Conservation (phyloP, 2,113 vertebrate genomes). For the Myiopsitta monachus region DNA sequence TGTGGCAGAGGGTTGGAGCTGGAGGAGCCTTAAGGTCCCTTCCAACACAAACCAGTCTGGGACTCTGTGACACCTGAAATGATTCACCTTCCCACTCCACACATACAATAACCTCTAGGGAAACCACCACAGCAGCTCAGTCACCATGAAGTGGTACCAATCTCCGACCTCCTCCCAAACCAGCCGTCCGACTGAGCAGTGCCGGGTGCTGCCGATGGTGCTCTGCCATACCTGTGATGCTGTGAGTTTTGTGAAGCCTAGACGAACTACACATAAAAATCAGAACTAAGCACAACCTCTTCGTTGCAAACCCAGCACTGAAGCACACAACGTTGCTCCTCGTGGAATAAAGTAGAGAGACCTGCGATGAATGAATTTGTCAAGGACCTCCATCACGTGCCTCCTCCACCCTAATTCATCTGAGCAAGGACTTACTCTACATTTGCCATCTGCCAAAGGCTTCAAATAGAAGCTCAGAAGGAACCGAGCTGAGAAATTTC, state of each 20-base stretch:
- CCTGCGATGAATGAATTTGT: not conserved
- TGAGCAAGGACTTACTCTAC: not conserved
- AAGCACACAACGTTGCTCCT: accelerated
- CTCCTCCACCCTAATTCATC: not conserved
- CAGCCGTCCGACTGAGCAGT: not conserved
- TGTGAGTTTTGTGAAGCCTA: accelerated
- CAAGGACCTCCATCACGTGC: not conserved
- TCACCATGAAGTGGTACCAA: accelerated
- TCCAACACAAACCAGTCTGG: not conserved
- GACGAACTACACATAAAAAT: not conserved
- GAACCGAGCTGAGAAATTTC: not conserved
- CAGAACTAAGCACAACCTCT: not conserved
- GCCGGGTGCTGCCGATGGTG: not conserved
- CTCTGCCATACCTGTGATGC: not conserved
- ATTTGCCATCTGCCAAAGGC: not conserved
- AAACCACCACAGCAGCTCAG: not conserved
- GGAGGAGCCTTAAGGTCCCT: not conserved
- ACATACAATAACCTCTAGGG: accelerated
- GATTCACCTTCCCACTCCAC: not conserved
- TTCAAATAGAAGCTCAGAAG: not conserved
- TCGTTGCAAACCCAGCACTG: not conserved
- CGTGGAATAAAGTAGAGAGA: not conserved
- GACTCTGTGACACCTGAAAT: not conserved
- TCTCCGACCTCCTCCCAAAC: not conserved
- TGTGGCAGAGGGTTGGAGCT: not conserved